Conservation (phyloP, 2,797 vertebrate genomes). For the Dryobates pubescens region DNA sequence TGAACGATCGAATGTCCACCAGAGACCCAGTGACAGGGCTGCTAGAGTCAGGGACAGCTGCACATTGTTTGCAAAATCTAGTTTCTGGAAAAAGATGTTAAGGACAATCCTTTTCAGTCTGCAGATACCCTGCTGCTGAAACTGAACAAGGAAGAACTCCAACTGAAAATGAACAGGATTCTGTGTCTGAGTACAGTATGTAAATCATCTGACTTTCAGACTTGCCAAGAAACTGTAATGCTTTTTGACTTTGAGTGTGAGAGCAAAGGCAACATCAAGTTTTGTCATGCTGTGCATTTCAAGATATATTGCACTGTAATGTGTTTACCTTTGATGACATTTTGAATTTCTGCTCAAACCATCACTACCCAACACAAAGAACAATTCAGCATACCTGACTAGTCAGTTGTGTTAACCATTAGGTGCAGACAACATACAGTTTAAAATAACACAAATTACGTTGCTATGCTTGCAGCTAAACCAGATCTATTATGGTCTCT, state of each 20-base stretch:
- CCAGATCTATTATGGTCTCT: fast-evolving
- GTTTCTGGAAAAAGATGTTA: conserved; percentile 88
- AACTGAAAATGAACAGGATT: neutral
- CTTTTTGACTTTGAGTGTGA: neutral
- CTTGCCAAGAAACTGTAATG: neutral
- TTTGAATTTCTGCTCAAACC: neutral
- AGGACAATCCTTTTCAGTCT: conserved; percentile 73
- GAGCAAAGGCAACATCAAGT: neutral
- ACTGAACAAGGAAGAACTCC: neutral
- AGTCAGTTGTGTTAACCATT: neutral
- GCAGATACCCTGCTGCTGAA: neutral
- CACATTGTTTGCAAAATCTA: conserved; percentile 95
- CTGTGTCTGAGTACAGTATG: neutral
- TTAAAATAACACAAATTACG: neutral
- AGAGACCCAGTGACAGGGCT: conserved; percentile 93
- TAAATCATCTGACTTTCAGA: neutral
- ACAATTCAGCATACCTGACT: neutral
- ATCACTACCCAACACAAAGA: neutral
- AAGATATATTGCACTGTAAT: neutral
- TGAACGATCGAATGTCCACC: conserved; percentile 98
- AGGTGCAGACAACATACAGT: neutral
- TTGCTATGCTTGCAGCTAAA: neutral
- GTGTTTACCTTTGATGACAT: neutral
- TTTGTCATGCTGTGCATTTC: neutral
- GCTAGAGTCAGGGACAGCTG: conserved; percentile 96